Conservation (phyloP, 2,888 invertebrate species). For the Leptinotarsa haldemani region DNA sequence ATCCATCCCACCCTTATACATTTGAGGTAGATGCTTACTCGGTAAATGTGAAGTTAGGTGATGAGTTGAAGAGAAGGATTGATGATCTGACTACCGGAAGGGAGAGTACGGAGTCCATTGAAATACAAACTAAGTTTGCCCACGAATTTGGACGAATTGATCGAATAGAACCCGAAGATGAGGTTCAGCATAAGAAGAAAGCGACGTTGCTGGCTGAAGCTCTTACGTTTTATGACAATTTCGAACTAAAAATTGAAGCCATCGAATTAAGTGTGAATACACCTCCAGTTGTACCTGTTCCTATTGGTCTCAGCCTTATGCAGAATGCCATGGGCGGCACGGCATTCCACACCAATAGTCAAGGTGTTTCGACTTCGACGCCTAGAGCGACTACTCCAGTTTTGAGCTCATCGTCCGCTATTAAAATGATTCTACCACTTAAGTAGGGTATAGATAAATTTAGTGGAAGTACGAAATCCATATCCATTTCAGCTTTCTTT, state of each 20-base stretch:
- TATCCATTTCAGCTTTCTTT: slow-evolving; percentile 20
- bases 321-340: background rate
- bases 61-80: background rate
- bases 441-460: slow-evolving; percentile 20
- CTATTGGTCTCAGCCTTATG: too few species aligned
- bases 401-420: background rate
- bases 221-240: background rate
- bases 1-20: slow-evolving; percentile 17
- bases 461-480: background rate
- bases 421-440: slow-evolving; percentile 23
- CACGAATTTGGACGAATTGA: slow-evolving; percentile 18
- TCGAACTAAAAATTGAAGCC: background rate
- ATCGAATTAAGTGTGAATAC: background rate
- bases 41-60: slow-evolving; percentile 6
- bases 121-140: slow-evolving; percentile 6
- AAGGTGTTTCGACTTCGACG: background rate
- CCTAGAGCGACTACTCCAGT: background rate
- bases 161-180: background rate
- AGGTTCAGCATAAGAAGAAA: background rate
- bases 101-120: background rate
- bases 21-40: slow-evolving; percentile 18
- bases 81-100: background rate
- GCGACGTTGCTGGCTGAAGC: background rate
- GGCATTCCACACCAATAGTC: background rate
- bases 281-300: too few species aligned